A percentile compares a stretch with the other conserved stretches of the same genome.
Evolutionary conservation across 2,888 invertebrate genomes (phyloP).

Genomic region (Tridacna gigas): DNA sequence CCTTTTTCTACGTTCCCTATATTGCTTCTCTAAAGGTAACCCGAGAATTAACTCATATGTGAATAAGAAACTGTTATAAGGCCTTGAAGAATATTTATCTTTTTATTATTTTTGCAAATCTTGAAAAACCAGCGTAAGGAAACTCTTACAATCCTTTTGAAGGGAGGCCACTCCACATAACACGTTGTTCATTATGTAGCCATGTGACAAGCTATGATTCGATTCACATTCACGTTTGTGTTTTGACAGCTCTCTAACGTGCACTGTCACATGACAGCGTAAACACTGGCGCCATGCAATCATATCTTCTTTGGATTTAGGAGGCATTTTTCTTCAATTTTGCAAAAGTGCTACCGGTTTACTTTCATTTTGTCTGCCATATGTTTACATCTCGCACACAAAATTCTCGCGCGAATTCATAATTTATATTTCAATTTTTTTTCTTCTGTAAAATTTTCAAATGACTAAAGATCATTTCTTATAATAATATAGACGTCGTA

Average conservation of each 20-base stretch:
- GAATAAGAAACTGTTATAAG: no score
- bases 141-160: background rate
- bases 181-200: conserved; percentile 45
- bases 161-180: background rate
- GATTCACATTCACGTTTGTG: conserved; percentile 66
- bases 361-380: conserved; percentile 21
- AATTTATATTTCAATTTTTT: no score
- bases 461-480: no score
- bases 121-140: no score
- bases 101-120: no score
- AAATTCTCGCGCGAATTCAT: conserved; percentile 29
- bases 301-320: conserved; percentile 60
- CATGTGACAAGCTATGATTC: conserved; percentile 44
- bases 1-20: no score
- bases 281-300: conserved; percentile 73
- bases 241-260: conserved; percentile 61
- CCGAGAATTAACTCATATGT: no score
- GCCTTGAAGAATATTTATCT: no score
- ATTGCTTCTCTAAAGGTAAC: no score
- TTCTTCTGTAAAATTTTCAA: no score
- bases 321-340: conserved; percentile 56
- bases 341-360: background rate
- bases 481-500: no score
- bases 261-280: conserved; percentile 65
- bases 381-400: conserved; percentile 51